These are phyloP conservation scores for Dryobates pubescens DNA, from an alignment of 2,797 vertebrate species.

Conservation along the genomic window DNA sequence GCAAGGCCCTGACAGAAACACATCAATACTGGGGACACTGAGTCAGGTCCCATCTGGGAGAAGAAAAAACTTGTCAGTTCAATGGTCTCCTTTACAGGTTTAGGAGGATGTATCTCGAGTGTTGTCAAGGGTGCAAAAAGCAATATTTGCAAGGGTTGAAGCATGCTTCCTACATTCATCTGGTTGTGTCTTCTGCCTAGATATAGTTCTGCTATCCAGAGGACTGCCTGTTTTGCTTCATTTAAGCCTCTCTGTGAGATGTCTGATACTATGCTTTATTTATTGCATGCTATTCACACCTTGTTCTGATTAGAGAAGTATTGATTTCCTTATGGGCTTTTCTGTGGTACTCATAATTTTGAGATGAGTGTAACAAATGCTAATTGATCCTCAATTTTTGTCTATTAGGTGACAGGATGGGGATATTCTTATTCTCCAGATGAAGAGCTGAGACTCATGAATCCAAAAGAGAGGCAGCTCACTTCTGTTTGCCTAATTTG, in stretches of 20 bases:
- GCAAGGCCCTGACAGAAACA: not conserved
- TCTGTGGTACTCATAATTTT: not conserved
- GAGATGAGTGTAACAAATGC: not conserved
- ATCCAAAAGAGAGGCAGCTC: not conserved
- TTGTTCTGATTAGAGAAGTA: not conserved
- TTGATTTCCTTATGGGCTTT: constrained; percentile 23
- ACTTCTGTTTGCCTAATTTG: not conserved
- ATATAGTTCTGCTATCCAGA: not conserved
- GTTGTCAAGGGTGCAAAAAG: not conserved
- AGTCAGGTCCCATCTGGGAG: not conserved
- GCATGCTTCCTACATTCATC: not conserved
- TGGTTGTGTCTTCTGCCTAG: not conserved
- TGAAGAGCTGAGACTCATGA: not conserved
- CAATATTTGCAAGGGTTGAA: not conserved
- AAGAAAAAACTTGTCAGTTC: not conserved
- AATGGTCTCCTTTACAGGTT: not conserved
- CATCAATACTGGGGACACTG: not conserved
- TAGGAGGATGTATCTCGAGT: accelerated
- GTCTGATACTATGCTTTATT: not conserved
- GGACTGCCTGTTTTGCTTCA: not conserved
- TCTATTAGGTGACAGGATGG: not conserved
- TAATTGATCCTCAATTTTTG: not conserved
- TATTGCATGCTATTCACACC: not conserved
- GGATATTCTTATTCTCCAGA: not conserved
- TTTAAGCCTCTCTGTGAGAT: not conserved